Percentiles rank a stretch among this genome's conserved stretches.
phyloP scores from a whole-genome alignment of 2,888 invertebrate species.

The Heliconius charithonia region DNA sequence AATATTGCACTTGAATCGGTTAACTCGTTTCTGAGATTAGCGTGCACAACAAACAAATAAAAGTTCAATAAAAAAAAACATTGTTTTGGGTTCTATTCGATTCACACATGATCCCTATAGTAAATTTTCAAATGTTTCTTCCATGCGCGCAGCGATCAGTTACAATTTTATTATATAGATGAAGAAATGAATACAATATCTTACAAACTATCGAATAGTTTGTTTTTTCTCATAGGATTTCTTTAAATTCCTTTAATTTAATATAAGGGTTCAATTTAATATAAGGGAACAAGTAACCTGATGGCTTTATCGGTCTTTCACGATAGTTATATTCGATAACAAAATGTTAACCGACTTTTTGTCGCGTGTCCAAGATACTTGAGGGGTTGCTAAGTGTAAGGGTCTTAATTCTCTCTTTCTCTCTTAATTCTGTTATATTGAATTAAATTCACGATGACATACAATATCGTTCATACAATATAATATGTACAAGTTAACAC shows the following conservation, averaged over 20 bases:
- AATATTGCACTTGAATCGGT: no score
- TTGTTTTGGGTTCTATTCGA: no score
- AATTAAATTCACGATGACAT: neutral
- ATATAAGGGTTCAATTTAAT: neutral
- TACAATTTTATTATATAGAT: no score
- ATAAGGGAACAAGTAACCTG: neutral
- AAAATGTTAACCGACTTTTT: slow-evolving; percentile 9
- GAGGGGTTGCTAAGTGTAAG: neutral
- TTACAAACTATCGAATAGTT: slow-evolving; percentile 2
- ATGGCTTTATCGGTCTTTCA: slow-evolving; percentile 8
- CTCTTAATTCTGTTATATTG: neutral
- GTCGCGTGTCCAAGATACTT: slow-evolving; percentile 19
- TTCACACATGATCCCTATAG: no score
- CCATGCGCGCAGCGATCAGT: no score
- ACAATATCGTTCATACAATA: no score
- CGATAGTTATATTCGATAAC: neutral
- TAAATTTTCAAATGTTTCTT: no score
- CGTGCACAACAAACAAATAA: no score
- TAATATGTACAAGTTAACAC: neutral
- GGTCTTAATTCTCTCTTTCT: neutral
- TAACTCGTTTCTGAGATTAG: no score
- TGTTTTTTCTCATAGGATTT: slow-evolving; percentile 1
- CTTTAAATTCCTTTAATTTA: slow-evolving; percentile 28
- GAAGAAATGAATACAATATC: neutral
- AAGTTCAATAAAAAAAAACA: no score